Percentiles rank a stretch among this genome's conserved stretches.
Conservation (phyloP, 1,140 invertebrate species). For the Drosophila varians region DNA sequence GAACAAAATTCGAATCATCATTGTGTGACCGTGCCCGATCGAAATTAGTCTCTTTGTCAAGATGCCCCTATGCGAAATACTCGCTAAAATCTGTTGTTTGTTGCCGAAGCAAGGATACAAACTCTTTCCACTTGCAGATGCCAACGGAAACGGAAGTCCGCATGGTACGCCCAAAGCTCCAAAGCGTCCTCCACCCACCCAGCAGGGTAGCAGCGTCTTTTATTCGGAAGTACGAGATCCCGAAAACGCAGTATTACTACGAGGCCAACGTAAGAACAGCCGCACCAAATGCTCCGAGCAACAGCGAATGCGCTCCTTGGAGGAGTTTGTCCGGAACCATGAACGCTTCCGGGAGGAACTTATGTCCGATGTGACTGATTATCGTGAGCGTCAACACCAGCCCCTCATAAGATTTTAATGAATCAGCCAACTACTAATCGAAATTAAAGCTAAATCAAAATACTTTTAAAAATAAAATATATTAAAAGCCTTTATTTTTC, state of each 20-base stretch:
- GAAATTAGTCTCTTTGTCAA: background rate
- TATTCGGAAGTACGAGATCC: constrained; percentile 27
- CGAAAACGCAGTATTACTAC: constrained; percentile 47
- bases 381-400: constrained; percentile 45
- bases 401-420: constrained; percentile 72
- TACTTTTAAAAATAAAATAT: background rate
- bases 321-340: constrained; percentile 53
- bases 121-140: constrained; percentile 51
- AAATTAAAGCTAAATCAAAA: background rate
- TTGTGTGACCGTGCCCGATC: background rate
- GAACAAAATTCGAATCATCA: background rate
- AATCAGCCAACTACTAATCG: background rate
- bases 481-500: background rate
- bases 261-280: constrained; percentile 1
- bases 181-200: constrained; percentile 7
- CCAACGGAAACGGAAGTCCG: constrained; percentile 45
- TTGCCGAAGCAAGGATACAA: constrained; percentile 22
- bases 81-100: constrained; percentile 18
- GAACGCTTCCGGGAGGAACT: constrained; percentile 58
- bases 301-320: constrained; percentile 18
- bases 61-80: constrained; percentile 32
- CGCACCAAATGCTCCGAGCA: constrained; percentile 14
- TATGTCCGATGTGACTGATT: constrained; percentile 62
- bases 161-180: constrained; percentile 30
- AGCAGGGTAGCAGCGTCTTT: constrained; percentile 21